Conservation (phyloP, 2,888 invertebrate species). For the Philhelius pedissequus region DNA sequence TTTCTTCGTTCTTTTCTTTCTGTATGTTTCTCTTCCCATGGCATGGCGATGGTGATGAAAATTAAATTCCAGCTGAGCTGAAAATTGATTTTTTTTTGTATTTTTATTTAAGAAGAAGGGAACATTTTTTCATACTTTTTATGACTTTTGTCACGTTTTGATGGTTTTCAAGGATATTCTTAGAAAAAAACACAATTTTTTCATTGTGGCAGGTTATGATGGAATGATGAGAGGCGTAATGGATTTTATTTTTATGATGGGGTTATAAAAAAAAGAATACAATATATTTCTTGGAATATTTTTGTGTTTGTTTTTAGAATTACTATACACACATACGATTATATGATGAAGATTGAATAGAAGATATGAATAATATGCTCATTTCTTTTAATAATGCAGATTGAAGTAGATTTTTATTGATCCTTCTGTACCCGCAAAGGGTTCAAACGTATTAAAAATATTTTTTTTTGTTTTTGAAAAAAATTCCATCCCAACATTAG, state of each 20-base stretch:
- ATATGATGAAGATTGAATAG: background rate
- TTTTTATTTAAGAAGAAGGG: background rate
- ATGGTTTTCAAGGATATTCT: constrained; percentile 32
- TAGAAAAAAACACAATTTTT: constrained; percentile 26
- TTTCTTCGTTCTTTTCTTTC: background rate
- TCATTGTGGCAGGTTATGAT: constrained; percentile 49
- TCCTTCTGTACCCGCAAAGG: too few relatives aligned
- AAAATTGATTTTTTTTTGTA: constrained; percentile 47
- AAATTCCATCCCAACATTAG: too few relatives aligned
- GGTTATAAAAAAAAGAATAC: constrained; percentile 22
- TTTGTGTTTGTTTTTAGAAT: background rate
- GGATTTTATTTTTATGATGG: constrained; percentile 47
- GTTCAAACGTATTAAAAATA: too few relatives aligned
- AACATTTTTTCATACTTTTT: constrained; percentile 32
- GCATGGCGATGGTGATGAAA: constrained; percentile 22
- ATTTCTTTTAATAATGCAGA: too few relatives aligned
- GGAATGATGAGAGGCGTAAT: constrained; percentile 36
- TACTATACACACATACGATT: background rate
- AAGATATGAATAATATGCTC: background rate
- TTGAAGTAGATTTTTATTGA: too few relatives aligned
- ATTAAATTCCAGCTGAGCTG: constrained; percentile 55
- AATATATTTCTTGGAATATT: background rate
- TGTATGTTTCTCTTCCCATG: background rate
- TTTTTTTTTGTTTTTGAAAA: too few relatives aligned
- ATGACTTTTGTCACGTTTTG: constrained; percentile 48